Evolutionary conservation across 2,797 vertebrate genomes (phyloP).

Genomic region (Cirrhinus mrigala): DNA sequence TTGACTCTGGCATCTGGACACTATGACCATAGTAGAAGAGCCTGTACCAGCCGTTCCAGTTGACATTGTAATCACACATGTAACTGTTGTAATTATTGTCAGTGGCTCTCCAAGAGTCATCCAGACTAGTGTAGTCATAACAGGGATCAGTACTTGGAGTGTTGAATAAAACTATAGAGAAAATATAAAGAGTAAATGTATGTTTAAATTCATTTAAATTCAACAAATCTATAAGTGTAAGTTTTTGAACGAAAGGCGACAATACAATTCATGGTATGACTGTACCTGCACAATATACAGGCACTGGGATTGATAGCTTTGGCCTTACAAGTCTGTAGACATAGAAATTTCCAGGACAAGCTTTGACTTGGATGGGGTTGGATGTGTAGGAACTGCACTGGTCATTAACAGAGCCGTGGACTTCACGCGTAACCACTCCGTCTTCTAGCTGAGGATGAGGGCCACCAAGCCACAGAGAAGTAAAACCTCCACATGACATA

Average conservation of each 20-base stretch:
- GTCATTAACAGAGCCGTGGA: neutral
- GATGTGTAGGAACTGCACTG: slow-evolving; percentile 33
- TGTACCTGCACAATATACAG: slow-evolving; percentile 42
- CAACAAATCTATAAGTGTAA: neutral
- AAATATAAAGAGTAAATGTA: neutral
- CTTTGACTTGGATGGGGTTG: slow-evolving; percentile 43
- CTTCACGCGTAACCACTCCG: slow-evolving; percentile 27
- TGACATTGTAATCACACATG: neutral
- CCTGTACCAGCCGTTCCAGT: neutral
- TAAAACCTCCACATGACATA: slow-evolving; percentile 32
- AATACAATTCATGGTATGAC: neutral
- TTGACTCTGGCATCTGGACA: neutral
- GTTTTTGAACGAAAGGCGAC: neutral
- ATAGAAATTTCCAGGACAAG: slow-evolving; percentile 26
- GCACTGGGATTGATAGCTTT: slow-evolving; percentile 8
- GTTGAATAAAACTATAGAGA: slow-evolving; percentile 9
- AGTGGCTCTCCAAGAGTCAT: neutral
- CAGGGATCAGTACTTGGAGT: slow-evolving; percentile 9
- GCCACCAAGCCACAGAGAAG: slow-evolving; percentile 15
- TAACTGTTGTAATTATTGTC: neutral
- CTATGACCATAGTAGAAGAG: neutral
- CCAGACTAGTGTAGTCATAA: neutral
- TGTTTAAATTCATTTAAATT: neutral
- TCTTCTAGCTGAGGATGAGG: slow-evolving; percentile 31
- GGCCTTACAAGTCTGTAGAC: slow-evolving; percentile 10